Evolutionary conservation across 2,797 vertebrate genomes (phyloP).

Genomic region (Sebastes trivittatus): DNA sequence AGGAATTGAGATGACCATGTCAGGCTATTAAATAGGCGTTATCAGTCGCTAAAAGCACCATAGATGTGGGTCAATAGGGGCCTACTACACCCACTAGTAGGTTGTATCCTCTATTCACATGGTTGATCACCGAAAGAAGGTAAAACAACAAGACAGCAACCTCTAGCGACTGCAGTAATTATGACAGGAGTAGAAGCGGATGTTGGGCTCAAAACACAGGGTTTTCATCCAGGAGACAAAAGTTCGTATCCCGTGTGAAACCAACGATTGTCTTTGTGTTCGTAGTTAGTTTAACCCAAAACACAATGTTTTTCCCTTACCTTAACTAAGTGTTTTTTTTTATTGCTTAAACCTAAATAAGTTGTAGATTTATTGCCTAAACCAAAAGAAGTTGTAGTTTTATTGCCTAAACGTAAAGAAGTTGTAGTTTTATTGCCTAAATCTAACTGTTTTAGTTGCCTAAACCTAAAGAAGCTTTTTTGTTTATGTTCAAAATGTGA

Average conservation of each 20-base stretch:
- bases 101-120: neutral
- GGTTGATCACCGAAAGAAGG: neutral
- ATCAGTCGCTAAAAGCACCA: neutral
- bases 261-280: neutral
- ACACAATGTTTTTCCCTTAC: neutral
- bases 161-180: neutral
- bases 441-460: no score
- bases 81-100: neutral
- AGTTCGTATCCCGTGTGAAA: no score
- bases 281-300: neutral
- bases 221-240: no score
- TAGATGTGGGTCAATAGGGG: neutral
- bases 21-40: slow-evolving; percentile 34
- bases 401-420: rapidly evolving
- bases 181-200: no score
- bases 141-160: neutral
- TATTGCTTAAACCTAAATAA: no score
- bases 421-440: no score
- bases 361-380: no score
- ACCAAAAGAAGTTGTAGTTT: no score
- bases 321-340: no score
- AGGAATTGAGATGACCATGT: slow-evolving; percentile 31
- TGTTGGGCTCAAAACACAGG: no score
- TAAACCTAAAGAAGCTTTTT: no score
- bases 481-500: no score